A percentile compares a stretch with the other conserved stretches of the same genome.
Conservation (phyloP, 1,140 invertebrate species). For the Phortica variegata region DNA sequence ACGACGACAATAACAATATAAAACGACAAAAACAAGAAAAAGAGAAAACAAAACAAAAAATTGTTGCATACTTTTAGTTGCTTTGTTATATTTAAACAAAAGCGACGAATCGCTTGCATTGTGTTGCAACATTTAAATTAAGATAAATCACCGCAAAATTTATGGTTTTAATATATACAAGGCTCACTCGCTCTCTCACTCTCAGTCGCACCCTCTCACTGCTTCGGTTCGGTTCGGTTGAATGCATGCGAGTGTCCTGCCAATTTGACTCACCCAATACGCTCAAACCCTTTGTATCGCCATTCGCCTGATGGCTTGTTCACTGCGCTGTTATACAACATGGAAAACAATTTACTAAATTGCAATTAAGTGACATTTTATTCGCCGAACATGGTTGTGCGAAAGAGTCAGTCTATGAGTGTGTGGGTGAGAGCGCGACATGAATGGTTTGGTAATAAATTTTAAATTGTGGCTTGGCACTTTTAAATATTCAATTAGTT, state of each 20-base stretch:
- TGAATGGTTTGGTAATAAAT: conserved; percentile 46
- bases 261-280: too few species aligned
- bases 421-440: conserved; percentile 13
- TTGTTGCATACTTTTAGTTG: conserved; percentile 45
- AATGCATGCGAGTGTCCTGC: too few species aligned
- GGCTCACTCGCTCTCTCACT: too few species aligned
- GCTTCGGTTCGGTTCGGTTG: too few species aligned
- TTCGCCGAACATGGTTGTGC: conserved; percentile 23
- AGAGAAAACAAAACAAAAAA: conserved; percentile 17
- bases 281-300: too few species aligned
- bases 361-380: conserved; percentile 57
- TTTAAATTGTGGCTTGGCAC: conserved; percentile 55
- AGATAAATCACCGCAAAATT: conserved; percentile 57
- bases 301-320: conserved; percentile 38
- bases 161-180: conserved; percentile 51
- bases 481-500: conserved; percentile 56
- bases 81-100: conserved; percentile 54
- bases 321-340: conserved; percentile 50
- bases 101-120: conserved; percentile 32
- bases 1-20: too few species aligned
- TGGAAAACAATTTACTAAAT: conserved; percentile 57
- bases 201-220: too few species aligned
- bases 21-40: conserved; percentile 27
- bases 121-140: conserved; percentile 57
- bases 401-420: conserved; percentile 9